A percentile compares a stretch with the other conserved stretches of the same genome.
Evolutionary conservation across 1,140 invertebrate genomes (phyloP).

Genomic region (Drosophila sturtevanti): DNA sequence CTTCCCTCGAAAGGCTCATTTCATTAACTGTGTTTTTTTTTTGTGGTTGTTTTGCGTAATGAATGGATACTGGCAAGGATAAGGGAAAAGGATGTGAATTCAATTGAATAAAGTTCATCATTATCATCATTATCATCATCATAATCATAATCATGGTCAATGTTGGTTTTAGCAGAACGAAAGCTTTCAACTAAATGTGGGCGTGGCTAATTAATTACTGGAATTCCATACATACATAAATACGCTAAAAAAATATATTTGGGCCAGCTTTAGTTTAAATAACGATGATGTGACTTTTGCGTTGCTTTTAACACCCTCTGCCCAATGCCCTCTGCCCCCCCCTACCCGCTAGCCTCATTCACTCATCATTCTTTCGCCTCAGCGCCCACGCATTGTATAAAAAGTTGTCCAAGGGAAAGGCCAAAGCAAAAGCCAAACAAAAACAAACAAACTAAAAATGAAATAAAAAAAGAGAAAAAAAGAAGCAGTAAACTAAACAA

Average conservation of each 20-base stretch:
- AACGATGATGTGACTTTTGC: neutral
- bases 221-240: too few relatives aligned
- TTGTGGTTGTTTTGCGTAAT: neutral
- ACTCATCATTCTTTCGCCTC: conserved; percentile 56
- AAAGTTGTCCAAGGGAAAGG: conserved; percentile 18
- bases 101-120: conserved; percentile 7
- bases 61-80: neutral
- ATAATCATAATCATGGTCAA: neutral
- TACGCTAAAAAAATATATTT: too few relatives aligned
- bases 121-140: conserved; percentile 1
- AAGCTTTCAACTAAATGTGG: neutral
- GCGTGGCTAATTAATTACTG: neutral
- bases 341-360: conserved; percentile 2
- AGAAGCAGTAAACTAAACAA: conserved; percentile 57
- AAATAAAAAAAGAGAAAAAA: conserved; percentile 7
- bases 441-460: neutral
- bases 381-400: conserved; percentile 28
- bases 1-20: neutral
- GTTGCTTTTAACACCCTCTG: neutral
- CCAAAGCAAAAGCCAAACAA: conserved; percentile 36
- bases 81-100: neutral
- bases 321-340: neutral
- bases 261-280: too few relatives aligned
- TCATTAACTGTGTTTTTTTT: neutral
- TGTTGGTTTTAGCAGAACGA: neutral